Evolutionary conservation across 2,113 vertebrate genomes (phyloP).

Genomic region (Lampris megalopsis): DNA sequence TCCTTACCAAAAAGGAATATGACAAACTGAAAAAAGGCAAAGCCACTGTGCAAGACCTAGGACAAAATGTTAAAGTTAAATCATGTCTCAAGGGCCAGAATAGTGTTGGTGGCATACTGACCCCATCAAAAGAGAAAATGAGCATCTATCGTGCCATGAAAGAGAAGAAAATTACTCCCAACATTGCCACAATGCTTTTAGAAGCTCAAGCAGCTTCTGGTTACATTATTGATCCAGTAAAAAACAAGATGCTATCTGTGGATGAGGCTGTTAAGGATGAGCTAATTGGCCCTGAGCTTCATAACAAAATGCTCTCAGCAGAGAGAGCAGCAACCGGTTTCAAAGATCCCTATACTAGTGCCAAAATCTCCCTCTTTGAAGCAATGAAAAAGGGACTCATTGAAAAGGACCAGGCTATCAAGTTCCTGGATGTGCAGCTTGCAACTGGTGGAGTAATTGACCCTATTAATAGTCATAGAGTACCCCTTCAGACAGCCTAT

Average conservation of each 20-base stretch:
- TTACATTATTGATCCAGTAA: conserved; percentile 89
- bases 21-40: conserved; percentile 87
- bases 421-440: conserved; percentile 93
- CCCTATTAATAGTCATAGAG: conserved; percentile 89
- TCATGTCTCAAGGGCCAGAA: conserved; percentile 87
- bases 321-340: conserved; percentile 94
- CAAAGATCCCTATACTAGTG: conserved; percentile 91
- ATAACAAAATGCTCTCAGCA: conserved; percentile 91
- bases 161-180: conserved; percentile 85
- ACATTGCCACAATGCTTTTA: conserved; percentile 86
- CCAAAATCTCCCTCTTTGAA: conserved; percentile 93
- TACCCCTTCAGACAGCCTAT: conserved; percentile 89
- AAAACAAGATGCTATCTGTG: conserved; percentile 85
- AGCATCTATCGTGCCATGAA: conserved; percentile 91
- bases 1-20: conserved; percentile 86
- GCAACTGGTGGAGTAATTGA: conserved; percentile 94
- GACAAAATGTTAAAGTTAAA: conserved; percentile 83
- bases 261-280: conserved; percentile 91
- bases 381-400: conserved; percentile 94
- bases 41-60: conserved; percentile 83
- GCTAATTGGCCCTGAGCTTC: conserved; percentile 91
- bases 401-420: conserved; percentile 87
- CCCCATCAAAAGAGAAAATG: conserved; percentile 89
- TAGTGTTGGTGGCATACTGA: conserved; percentile 85
- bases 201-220: conserved; percentile 95